Conservation (phyloP, 1,140 invertebrate species). For the Lasioglossum baleicum region DNA sequence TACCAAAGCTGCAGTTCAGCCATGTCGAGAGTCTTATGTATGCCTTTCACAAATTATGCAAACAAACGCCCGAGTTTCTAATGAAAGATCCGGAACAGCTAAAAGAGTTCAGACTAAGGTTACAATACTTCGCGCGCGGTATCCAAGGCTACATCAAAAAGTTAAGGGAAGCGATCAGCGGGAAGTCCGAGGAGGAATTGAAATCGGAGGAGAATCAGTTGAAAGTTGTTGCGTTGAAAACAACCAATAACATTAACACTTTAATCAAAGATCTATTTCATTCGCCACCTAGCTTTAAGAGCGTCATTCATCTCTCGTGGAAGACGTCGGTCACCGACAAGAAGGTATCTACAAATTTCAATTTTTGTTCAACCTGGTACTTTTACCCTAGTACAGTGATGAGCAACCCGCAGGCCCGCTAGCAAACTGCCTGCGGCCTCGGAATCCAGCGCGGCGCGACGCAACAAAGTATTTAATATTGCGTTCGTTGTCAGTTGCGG, state of each 20-base stretch:
- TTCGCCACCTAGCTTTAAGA: slow-evolving; percentile 95
- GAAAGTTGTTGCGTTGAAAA: slow-evolving; percentile 92
- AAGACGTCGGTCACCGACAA: slow-evolving; percentile 84
- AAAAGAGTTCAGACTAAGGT: slow-evolving; percentile 92
- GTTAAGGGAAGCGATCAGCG: slow-evolving; percentile 91
- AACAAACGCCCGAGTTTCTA: slow-evolving; percentile 89
- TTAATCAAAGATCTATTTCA: slow-evolving; percentile 97
- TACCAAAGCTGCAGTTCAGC: slow-evolving; percentile 93
- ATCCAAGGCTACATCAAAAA: slow-evolving; percentile 96
- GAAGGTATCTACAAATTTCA: slow-evolving; percentile 76
- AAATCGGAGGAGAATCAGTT: slow-evolving; percentile 92
- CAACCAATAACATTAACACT: slow-evolving; percentile 95
- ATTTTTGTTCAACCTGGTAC: background rate
- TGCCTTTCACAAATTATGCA: slow-evolving; percentile 92
- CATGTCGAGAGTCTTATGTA: slow-evolving; percentile 96
- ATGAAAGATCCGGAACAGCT: slow-evolving; percentile 88
- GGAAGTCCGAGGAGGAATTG: slow-evolving; percentile 86
- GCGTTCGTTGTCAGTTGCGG: no score
- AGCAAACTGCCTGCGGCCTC: no score
- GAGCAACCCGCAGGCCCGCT: no score
- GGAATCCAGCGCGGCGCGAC: no score
- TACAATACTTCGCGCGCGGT: slow-evolving; percentile 95
- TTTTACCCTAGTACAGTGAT: no score
- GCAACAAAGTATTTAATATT: no score
- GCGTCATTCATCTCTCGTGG: slow-evolving; percentile 92